Percentiles rank a stretch among this genome's conserved stretches.
phyloP scores from a whole-genome alignment of 2,888 invertebrate genomes.

The Rosalia funebris region DNA sequence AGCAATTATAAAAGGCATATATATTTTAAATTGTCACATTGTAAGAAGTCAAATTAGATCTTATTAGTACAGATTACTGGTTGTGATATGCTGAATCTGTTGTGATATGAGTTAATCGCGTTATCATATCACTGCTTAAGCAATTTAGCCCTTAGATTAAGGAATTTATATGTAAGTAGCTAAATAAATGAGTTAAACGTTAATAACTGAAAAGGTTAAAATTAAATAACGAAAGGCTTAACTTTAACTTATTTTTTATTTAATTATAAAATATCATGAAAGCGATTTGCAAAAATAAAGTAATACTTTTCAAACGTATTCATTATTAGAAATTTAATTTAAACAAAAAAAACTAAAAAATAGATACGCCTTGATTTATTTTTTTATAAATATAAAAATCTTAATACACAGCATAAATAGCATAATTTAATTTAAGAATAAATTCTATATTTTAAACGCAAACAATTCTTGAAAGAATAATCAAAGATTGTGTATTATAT shows the following conservation, averaged over 20 bases:
- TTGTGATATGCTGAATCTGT: constrained; percentile 25
- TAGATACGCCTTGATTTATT: too few relatives aligned
- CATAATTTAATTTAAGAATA: too few relatives aligned
- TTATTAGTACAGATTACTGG: constrained; percentile 15
- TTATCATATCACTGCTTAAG: constrained; percentile 24
- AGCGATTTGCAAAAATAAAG: too few relatives aligned
- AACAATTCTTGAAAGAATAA: too few relatives aligned
- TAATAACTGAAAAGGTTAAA: background rate
- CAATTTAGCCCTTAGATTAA: constrained; percentile 22
- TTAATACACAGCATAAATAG: too few relatives aligned
- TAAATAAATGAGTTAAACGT: background rate
- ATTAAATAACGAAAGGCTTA: background rate
- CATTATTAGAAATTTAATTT: too few relatives aligned
- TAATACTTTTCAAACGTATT: too few relatives aligned
- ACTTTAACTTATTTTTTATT: background rate
- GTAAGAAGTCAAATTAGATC: constrained; percentile 3
- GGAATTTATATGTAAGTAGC: background rate
- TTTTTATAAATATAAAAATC: too few relatives aligned
- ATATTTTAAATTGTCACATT: background rate
- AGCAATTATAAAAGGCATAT: background rate
- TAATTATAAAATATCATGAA: too few relatives aligned
- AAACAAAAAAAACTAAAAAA: too few relatives aligned
- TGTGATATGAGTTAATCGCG: constrained; percentile 24
- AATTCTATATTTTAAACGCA: too few relatives aligned
- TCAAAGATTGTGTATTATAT: too few relatives aligned